These are phyloP conservation scores for Ametastegia equiseti DNA, from an alignment of 2,888 invertebrate genomes.

Conservation along the genomic window DNA sequence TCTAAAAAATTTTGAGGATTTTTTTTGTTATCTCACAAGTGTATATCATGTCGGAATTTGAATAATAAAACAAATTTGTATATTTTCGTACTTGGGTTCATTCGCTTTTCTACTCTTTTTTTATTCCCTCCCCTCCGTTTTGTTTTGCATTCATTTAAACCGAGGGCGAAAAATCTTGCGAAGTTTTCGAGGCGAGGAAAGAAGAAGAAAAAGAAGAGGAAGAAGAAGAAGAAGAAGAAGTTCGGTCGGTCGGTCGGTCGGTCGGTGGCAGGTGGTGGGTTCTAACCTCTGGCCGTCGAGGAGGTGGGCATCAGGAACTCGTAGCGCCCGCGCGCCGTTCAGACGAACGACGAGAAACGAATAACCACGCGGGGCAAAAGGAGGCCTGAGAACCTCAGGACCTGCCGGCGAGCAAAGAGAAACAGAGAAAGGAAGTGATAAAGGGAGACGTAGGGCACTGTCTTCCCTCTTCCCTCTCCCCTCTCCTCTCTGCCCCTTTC, in stretches of 20 bases:
- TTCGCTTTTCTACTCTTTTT: neutral
- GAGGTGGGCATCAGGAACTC: neutral
- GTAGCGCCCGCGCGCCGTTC: neutral
- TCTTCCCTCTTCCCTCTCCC: neutral
- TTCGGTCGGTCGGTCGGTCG: neutral
- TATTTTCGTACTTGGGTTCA: no score
- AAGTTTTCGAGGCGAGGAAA: neutral
- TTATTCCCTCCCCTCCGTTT: neutral
- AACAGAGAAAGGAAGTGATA: constrained; percentile 16
- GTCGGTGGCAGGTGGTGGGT: constrained; percentile 38
- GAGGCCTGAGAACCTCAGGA: constrained; percentile 40
- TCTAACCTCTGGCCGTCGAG: constrained; percentile 34
- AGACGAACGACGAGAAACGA: constrained; percentile 19
- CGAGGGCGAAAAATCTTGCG: neutral
- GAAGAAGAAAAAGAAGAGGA: neutral
- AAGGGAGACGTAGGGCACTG: neutral
- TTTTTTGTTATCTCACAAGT: no score
- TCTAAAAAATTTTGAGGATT: no score
- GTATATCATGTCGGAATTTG: no score
- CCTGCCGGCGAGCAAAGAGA: constrained; percentile 37
- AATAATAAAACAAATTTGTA: neutral
- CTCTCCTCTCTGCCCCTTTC: neutral
- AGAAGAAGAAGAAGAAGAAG: neutral
- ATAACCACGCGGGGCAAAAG: constrained; percentile 40
- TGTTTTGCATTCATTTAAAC: neutral